Percentiles rank a stretch among this genome's conserved stretches.
phyloP scores from a whole-genome alignment of 2,797 vertebrate genomes.

The Monodelphis domestica region DNA sequence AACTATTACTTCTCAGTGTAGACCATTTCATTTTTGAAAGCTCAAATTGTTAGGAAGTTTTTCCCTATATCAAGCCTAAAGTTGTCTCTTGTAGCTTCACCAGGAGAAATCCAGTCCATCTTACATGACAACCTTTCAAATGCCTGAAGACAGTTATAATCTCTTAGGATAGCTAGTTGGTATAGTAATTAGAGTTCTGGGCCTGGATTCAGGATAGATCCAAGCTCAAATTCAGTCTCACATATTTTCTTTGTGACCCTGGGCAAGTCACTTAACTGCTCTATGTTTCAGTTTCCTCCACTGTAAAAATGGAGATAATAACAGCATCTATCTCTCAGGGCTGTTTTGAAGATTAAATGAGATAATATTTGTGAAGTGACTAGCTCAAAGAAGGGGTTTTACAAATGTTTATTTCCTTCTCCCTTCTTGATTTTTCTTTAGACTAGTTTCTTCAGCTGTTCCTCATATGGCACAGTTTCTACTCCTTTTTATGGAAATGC shows the following conservation, averaged over 20 bases:
- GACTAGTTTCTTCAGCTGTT: not conserved
- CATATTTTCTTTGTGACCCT: not conserved
- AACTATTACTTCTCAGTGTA: not conserved
- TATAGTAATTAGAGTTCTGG: not conserved
- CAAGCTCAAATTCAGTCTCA: not conserved
- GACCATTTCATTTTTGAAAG: not conserved
- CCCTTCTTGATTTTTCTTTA: not conserved
- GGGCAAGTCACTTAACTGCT: not conserved
- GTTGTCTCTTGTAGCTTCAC: not conserved
- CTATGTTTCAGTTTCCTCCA: not conserved
- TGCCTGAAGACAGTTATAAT: not conserved
- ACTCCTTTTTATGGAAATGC: not conserved
- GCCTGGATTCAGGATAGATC: not conserved
- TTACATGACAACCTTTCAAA: not conserved
- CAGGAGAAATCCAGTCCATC: not conserved
- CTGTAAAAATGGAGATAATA: not conserved
- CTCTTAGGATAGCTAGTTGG: not conserved
- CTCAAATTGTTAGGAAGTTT: not conserved
- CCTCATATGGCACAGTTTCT: not conserved
- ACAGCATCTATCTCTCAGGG: not conserved
- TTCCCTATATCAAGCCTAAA: not conserved
- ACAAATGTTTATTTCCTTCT: not conserved
- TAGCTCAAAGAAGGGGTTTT: not conserved
- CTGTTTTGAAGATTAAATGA: not conserved
- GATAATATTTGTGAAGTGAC: not conserved